These are phyloP conservation scores for Cynoglossus semilaevis DNA, from an alignment of 2,113 vertebrate genomes.

Conservation along the genomic window DNA sequence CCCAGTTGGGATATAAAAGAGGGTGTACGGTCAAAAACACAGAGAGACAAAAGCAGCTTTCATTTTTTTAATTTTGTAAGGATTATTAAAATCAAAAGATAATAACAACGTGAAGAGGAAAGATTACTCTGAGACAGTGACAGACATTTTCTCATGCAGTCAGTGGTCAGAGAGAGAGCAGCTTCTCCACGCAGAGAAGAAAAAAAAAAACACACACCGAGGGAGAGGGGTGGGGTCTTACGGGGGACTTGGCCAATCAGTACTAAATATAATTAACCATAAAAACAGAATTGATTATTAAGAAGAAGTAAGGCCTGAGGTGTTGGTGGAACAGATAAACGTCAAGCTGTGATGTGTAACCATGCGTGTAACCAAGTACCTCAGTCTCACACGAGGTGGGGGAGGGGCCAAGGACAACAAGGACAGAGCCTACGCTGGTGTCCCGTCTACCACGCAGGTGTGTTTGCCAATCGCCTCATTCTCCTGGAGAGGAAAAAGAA, in stretches of 20 bases:
- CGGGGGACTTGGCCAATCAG: conserved; percentile 20
- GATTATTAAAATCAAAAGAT: conserved; percentile 75
- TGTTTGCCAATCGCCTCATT: conserved; percentile 96
- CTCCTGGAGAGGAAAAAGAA: conserved; percentile 75
- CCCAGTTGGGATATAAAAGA: too few relatives aligned
- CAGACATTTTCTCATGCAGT: conserved; percentile 5
- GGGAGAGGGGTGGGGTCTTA: too few relatives aligned
- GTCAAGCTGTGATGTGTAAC: conserved; percentile 4
- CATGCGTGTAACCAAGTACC: conserved; percentile 1
- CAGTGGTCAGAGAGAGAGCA: conserved; percentile 53
- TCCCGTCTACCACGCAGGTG: conserved; percentile 87
- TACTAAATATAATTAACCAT: conserved; percentile 23
- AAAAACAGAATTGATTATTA: conserved; percentile 16
- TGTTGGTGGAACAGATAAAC: not conserved
- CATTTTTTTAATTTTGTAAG: conserved; percentile 67
- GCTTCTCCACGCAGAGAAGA: conserved; percentile 43
- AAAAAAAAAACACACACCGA: conserved; percentile 13
- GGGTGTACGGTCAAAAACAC: too few relatives aligned
- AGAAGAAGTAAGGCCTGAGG: conserved; percentile 3
- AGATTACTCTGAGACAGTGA: conserved; percentile 70
- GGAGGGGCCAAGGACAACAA: not conserved
- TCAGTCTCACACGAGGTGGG: not conserved
- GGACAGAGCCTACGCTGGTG: not conserved
- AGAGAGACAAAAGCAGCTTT: conserved; percentile 1
- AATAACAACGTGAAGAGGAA: conserved; percentile 62